A percentile compares a stretch with the other conserved stretches of the same genome.
phyloP scores from a whole-genome alignment of 2,113 vertebrate species.

The Gymnocephalus cernua region DNA sequence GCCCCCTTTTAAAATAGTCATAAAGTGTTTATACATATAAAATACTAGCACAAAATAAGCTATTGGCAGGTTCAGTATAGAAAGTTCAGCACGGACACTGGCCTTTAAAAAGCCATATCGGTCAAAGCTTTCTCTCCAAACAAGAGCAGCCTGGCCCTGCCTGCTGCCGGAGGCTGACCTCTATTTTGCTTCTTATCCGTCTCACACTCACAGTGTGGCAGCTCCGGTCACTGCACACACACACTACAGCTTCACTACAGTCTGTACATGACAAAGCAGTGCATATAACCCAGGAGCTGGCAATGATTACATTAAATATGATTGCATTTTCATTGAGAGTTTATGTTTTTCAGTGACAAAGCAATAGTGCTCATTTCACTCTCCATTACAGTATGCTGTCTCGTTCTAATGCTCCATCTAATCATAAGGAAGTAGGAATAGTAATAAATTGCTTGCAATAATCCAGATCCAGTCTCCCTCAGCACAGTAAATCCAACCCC shows the following conservation, averaged over 20 bases:
- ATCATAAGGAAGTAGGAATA: background rate
- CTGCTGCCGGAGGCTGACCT: slow-evolving; percentile 57
- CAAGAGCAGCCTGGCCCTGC: slow-evolving; percentile 28
- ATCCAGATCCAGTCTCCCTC: slow-evolving; percentile 6
- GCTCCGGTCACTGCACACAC: slow-evolving; percentile 15
- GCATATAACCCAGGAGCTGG: too few relatives aligned
- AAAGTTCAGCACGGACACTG: background rate
- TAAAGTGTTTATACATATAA: background rate
- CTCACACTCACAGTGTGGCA: slow-evolving; percentile 31
- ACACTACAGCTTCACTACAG: background rate
- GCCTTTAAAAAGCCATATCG: slow-evolving; percentile 4
- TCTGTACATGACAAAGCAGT: background rate
- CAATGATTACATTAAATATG: background rate
- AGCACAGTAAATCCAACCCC: slow-evolving; percentile 20
- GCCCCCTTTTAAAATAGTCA: background rate
- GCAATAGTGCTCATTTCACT: background rate
- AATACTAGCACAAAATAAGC: background rate
- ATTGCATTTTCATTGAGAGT: background rate
- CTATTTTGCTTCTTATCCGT: slow-evolving; percentile 58
- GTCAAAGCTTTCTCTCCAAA: slow-evolving; percentile 9
- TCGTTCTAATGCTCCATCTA: background rate
- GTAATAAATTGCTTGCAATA: background rate
- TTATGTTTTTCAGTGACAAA: background rate
- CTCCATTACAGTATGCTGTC: background rate
- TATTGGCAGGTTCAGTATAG: background rate